These are phyloP conservation scores for Holothuria glaberrima DNA, from an alignment of 35 echinoderm and acorn worm genomes.

Conservation along the genomic window DNA sequence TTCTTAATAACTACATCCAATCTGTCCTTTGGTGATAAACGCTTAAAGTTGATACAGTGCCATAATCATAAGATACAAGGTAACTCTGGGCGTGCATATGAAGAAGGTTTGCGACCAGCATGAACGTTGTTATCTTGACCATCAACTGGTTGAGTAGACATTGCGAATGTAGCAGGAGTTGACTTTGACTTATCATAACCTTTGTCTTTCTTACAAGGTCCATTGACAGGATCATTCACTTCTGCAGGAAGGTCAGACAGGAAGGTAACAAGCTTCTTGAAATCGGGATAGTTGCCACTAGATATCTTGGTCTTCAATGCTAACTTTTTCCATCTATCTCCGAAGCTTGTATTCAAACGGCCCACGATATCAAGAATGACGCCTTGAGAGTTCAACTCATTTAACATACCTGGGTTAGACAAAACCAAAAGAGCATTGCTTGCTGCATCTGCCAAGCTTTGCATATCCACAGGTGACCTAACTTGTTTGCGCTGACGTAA, in stretches of 20 bases:
- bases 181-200: background rate
- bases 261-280: background rate
- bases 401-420: background rate
- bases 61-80: constrained; percentile 49
- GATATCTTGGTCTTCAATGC: background rate
- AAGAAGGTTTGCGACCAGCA: background rate
- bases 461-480: constrained; percentile 34
- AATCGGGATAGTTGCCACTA: background rate
- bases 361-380: constrained; percentile 11
- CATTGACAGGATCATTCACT: constrained; percentile 30
- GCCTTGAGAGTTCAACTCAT: constrained; percentile 8
- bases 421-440: constrained; percentile 23
- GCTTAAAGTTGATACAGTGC: constrained; percentile 43
- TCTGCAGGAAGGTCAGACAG: background rate
- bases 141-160: background rate
- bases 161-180: background rate
- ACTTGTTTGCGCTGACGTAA: constrained; percentile 31
- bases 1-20: constrained; percentile 20
- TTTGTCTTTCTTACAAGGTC: background rate
- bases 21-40: constrained; percentile 33
- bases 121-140: background rate
- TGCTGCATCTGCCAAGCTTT: background rate
- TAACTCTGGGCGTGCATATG: constrained; percentile 6
- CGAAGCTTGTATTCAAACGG: background rate
- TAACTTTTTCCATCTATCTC: constrained; percentile 29